Evolutionary conservation across 2,113 vertebrate species (phyloP), one percentile per base, ranked within the genome.

Genomic region (Micronycteris hirsuta): DNA sequence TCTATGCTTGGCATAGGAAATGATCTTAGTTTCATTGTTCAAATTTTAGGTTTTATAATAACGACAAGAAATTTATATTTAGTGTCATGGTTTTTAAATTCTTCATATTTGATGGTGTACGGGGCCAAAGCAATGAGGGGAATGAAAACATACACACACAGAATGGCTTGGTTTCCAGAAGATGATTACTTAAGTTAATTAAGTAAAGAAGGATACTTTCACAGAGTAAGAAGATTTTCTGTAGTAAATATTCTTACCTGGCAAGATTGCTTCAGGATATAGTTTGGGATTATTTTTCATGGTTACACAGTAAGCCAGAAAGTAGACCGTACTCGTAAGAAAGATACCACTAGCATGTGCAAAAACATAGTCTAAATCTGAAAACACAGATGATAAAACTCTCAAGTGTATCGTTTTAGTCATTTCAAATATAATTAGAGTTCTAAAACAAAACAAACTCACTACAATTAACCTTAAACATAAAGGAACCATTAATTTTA

Each of bases 361-460:
- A 95, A 98, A 99, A n/a, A 99, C 98, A 38, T 99, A 99, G 97
- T 99, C 99, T 58, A 99, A 97, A 97, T 99, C 99, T 99, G 98
- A 80, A 98, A 97, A 98, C 1, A 97, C 2, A 98, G 95, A 95
- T 67, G 16, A 47, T 0, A 82, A 82, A 89, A 92, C n/a, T 47
- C 33, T 92, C 61, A 91, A 71, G 71, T 28, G 22, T n/a, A 47
- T 47, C 14, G 77, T 81, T 86, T 74, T 26, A 93, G 36, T 31
- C 19, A 91, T 65, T n/a, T 54, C 28, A 76, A 43, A 63, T n/a
- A 45, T 33, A 56, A 33, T 61, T 67, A 77, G 33, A 49, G 33
- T 76, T 92, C 52, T 68, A 77, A 90, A 91, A 49, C 47, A 93
- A 94, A 94, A 80, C 17, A 83, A 86, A 80, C 47, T 71, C 26